Evolutionary conservation across 2,113 vertebrate species (phyloP).

Genomic region (Charina bottae): DNA sequence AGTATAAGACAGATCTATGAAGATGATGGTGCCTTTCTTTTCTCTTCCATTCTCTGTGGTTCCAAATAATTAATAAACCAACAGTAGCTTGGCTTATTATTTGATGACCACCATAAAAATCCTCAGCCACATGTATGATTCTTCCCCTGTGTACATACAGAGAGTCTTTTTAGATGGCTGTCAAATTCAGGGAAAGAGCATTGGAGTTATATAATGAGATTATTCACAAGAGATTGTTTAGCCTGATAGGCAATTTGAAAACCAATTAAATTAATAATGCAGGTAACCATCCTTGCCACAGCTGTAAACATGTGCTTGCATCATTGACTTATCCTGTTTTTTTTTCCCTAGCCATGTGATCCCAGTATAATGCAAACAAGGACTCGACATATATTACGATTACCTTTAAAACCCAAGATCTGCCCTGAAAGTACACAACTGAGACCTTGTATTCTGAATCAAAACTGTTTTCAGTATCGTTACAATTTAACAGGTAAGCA

Average conservation of each 20-base stretch:
- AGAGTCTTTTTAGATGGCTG: neutral
- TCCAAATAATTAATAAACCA: neutral
- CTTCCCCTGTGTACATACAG: neutral
- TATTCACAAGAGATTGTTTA: neutral
- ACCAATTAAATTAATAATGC: neutral
- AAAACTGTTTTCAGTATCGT: slow-evolving; percentile 90
- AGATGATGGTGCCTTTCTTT: neutral
- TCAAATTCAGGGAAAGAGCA: neutral
- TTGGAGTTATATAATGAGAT: neutral
- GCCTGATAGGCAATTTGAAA: neutral
- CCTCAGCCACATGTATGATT: neutral
- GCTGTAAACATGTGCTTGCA: neutral
- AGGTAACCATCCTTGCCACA: neutral
- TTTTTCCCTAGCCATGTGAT: slow-evolving; percentile 80
- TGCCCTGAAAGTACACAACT: slow-evolving; percentile 86
- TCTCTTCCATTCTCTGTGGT: neutral
- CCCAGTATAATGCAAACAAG: slow-evolving; percentile 77
- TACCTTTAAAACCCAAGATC: slow-evolving; percentile 67
- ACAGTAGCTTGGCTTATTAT: neutral
- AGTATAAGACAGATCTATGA: neutral
- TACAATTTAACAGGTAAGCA: slow-evolving; percentile 88
- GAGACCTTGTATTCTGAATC: slow-evolving; percentile 87
- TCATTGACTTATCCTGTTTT: slow-evolving; percentile 39
- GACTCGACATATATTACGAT: slow-evolving; percentile 84
- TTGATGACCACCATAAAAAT: neutral